Percentiles rank a stretch among this genome's conserved stretches.
phyloP scores from a whole-genome alignment of 2,113 vertebrate genomes.

The Bostrychus sinensis region DNA sequence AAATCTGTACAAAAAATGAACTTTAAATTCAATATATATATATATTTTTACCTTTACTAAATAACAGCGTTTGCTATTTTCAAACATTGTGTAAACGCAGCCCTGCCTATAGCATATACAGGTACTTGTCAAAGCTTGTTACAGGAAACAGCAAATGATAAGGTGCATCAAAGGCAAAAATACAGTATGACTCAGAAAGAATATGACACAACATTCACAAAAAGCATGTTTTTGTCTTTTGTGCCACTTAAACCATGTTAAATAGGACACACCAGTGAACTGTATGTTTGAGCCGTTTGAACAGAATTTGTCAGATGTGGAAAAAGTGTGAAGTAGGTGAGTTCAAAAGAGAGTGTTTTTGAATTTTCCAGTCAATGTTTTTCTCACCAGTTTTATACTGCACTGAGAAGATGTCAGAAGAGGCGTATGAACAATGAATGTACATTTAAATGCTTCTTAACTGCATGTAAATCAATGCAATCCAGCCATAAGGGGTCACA shows the following conservation, averaged over 20 bases:
- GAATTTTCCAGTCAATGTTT: not conserved
- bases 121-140: constrained; percentile 23
- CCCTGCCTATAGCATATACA: not conserved
- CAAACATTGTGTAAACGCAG: constrained; percentile 12
- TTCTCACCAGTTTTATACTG: too few species aligned
- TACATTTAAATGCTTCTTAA: too few species aligned
- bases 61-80: too few species aligned
- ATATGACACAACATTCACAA: not conserved
- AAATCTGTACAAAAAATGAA: too few species aligned
- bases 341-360: not conserved
- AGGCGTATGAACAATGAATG: too few species aligned
- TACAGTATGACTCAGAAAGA: not conserved
- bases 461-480: too few species aligned
- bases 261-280: not conserved
- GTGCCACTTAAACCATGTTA: not conserved
- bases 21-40: too few species aligned
- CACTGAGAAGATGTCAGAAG: too few species aligned
- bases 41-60: too few species aligned
- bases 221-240: constrained; percentile 1
- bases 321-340: constrained; percentile 4
- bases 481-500: too few species aligned
- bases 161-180: not conserved
- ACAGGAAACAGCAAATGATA: constrained; percentile 47
- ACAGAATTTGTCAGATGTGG: constrained; percentile 20
- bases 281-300: not conserved